Conservation (phyloP, 92 coral and sea anemone species). For the Porites rus region DNA sequence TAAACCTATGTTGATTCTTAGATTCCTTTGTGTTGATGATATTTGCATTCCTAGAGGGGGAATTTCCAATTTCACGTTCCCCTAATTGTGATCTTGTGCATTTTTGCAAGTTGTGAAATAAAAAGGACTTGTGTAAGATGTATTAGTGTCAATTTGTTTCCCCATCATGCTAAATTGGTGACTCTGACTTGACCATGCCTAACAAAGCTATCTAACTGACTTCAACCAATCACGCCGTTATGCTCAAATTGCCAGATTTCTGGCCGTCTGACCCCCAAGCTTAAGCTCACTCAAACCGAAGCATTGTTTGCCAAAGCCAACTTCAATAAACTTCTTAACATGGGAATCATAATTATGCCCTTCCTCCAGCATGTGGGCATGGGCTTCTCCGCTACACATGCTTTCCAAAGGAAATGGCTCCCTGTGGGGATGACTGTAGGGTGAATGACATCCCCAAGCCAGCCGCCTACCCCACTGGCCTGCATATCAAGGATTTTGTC, state of each 20-base stretch:
- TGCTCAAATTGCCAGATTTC: background rate
- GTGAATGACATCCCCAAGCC: slow-evolving; percentile 50
- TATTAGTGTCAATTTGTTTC: background rate
- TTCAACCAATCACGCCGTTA: background rate
- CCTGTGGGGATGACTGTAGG: slow-evolving; percentile 53
- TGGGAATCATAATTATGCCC: slow-evolving; percentile 44
- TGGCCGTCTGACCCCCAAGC: background rate
- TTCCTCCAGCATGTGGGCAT: slow-evolving; percentile 62
- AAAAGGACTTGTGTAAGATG: too few species aligned
- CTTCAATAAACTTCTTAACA: slow-evolving; percentile 49
- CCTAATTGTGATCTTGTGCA: too few species aligned
- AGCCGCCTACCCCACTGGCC: slow-evolving; percentile 43
- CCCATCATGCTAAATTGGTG: background rate
- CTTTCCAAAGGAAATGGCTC: slow-evolving; percentile 46
- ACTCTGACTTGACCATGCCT: background rate
- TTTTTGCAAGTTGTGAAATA: too few species aligned
- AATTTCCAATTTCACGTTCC: too few species aligned
- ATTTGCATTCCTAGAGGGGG: too few species aligned
- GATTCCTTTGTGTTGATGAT: too few species aligned
- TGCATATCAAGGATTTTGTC: slow-evolving; percentile 60
- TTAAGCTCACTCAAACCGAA: background rate
- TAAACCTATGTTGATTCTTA: too few species aligned
- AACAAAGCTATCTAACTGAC: background rate
- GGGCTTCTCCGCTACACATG: slow-evolving; percentile 65
- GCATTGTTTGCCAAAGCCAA: slow-evolving; percentile 35